A percentile compares a stretch with the other conserved stretches of the same genome.
These are phyloP conservation scores for Neoascia interrupta DNA, from an alignment of 2,888 invertebrate genomes.

Conservation along the genomic window DNA sequence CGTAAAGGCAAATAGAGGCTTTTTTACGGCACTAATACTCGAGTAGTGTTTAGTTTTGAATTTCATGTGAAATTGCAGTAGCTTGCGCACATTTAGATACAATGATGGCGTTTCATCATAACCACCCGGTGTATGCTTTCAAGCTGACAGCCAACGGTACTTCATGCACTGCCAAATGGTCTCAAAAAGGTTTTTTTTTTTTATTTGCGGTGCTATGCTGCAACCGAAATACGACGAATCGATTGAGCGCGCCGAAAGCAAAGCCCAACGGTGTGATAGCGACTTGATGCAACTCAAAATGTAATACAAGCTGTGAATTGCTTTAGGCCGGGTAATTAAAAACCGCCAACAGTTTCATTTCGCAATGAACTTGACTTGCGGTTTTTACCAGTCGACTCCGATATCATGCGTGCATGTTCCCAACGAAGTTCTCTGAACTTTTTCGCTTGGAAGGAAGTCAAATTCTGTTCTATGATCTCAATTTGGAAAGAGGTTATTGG, in stretches of 20 bases:
- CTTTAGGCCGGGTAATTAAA: conserved; percentile 61
- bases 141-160: conserved; percentile 21
- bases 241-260: conserved; percentile 45
- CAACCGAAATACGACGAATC: conserved; percentile 61
- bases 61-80: conserved; percentile 65
- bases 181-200: conserved; percentile 40
- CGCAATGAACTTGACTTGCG: conserved; percentile 69
- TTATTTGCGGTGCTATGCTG: conserved; percentile 55
- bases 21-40: conserved; percentile 23
- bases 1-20: conserved; percentile 18
- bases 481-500: too few species aligned
- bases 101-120: conserved; percentile 36
- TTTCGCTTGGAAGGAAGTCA: neutral
- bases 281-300: conserved; percentile 50
- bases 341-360: conserved; percentile 60
- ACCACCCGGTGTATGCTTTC: conserved; percentile 35
- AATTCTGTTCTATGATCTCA: too few species aligned
- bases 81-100: neutral
- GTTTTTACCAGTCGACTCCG: conserved; percentile 4
- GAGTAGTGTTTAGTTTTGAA: conserved; percentile 53
- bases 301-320: conserved; percentile 53
- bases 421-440: conserved; percentile 25
- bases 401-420: conserved; percentile 16
- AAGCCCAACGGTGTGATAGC: neutral
- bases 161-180: conserved; percentile 11